Evolutionary conservation across 2,113 vertebrate species (phyloP), one percentile per base, ranked within the genome.

Genomic region (Serilophus lunatus): DNA sequence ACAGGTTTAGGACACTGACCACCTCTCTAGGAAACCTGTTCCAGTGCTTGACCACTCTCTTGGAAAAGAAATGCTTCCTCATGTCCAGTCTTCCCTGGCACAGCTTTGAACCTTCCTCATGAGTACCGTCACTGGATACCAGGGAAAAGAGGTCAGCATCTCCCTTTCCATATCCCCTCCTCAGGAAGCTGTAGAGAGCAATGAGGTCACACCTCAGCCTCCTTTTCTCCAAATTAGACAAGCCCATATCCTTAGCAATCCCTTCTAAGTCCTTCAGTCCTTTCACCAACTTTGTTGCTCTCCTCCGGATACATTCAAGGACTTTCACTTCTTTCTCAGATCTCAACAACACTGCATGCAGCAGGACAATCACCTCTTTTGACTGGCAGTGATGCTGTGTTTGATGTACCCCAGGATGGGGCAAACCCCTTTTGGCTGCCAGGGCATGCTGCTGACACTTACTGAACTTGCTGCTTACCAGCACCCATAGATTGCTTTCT

Each of bases 1-100:
- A 19, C 5, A 38, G 77, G 4, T 8, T 59, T 61, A 40, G 54
- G 40, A 6, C 26, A 49, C 33, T 0, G 0, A n/a, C 15, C 40
- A 28, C 14, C 9, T 40, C 40, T 63, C 56, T 42, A 42, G 40
- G 13, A 76, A 69, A 33, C 33, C 44, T 24, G 4, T 45, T 74
- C 6, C 23, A 51, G 33, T 24, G 45, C 50, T 45, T 59, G 26
- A 61, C 36, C 36, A 38, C 28, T n/a, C 13, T 38, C 18, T 45
- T 1, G 1, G 26, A 59, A 59, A 50, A 59, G 18, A 74, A 57
- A 59, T 19, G 25, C 35, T 81, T 74, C 44, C 22, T 74, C 26
- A 20, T n/a, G 14, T 38, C 28, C 19, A 13, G 25, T 49, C 44
- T 13, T 59, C 42, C 36, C 29, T 59, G 35, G 12, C 4, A 6